Evolutionary conservation across 2,888 invertebrate species (phyloP), one percentile per base, ranked within the genome.

Genomic region (Lagria hirta): DNA sequence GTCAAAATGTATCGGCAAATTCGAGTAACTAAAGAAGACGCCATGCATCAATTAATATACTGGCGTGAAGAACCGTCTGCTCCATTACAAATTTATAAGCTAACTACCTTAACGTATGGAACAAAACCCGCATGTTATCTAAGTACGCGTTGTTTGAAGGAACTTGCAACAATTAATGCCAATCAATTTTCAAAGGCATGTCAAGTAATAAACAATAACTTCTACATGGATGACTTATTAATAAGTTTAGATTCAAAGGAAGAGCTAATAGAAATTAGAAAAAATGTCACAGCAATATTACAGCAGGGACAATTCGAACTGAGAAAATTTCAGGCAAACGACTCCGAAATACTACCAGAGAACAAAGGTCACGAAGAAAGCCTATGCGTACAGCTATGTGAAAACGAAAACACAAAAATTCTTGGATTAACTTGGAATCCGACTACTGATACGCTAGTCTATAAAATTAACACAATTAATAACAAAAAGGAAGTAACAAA

Each of bases 1-100:
- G 34, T 17, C 7, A 43, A 40, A 38, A 48, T 44, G 43, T 48
- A 46, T 17, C 21, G 48, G 2, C 24, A 37, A 11, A 38, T 48
- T n/a, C 7, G 8, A 13, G 14, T 48, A 2, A 16, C 27, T 6
- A 8, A 16, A 3, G 29, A 18, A 4, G 23, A 43, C 20, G 1
- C 16, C 2, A 14, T 29, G 2, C 37, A 23, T 36, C 43, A 43
- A 15, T 15, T 14, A 29, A 46, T 49, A 15, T 13, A 46, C 6
- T 46, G 42, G 42, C 45, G 49, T 4, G 35, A 45, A 12, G 20
- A 20, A 13, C 15, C 37, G 2, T 14, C 32, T 8, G 22, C 23
- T 2, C 13, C 16, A 1, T n/a, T 41, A 7, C 6, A 26, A 26
- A 29, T 32, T 3, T 48, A 36, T 21, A 6, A 28, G 14, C 16